These are phyloP conservation scores for Ara ararauna DNA, from an alignment of 2,797 vertebrate genomes.

Conservation along the genomic window DNA sequence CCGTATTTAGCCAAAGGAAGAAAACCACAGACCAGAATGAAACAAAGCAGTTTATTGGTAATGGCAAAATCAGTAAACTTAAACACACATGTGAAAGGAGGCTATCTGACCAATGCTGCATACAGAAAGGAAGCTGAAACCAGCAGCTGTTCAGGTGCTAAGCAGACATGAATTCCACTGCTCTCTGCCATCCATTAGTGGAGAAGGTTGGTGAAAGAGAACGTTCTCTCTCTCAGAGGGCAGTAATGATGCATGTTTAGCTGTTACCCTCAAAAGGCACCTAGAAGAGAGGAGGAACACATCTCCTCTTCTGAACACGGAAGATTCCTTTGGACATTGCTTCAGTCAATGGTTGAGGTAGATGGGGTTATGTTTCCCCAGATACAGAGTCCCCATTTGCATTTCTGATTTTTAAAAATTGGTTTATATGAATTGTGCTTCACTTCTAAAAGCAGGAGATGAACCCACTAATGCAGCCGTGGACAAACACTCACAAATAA, in stretches of 20 bases:
- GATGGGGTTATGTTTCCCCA: conserved; percentile 58
- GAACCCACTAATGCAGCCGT: not conserved
- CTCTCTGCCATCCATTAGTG: not conserved
- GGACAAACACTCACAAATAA: not conserved
- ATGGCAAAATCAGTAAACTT: not conserved
- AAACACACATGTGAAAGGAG: not conserved
- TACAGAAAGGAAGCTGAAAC: not conserved
- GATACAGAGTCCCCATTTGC: conserved; percentile 54
- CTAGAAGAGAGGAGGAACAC: not conserved
- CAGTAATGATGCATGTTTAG: not conserved
- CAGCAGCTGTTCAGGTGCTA: not conserved
- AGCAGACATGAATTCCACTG: not conserved
- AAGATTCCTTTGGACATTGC: not conserved
- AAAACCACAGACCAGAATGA: not conserved
- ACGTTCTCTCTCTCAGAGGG: not conserved
- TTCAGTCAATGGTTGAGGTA: conserved; percentile 45
- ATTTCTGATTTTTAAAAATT: not conserved
- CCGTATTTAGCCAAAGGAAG: not conserved
- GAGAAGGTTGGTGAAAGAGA: not conserved
- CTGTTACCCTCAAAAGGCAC: not conserved
- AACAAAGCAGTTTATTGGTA: conserved; percentile 48
- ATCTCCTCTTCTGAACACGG: not conserved
- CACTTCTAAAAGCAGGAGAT: not conserved
- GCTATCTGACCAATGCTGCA: not conserved
- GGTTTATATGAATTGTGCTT: not conserved